Conservation (phyloP, 2,113 vertebrate species). For the Prunella himalayana region DNA sequence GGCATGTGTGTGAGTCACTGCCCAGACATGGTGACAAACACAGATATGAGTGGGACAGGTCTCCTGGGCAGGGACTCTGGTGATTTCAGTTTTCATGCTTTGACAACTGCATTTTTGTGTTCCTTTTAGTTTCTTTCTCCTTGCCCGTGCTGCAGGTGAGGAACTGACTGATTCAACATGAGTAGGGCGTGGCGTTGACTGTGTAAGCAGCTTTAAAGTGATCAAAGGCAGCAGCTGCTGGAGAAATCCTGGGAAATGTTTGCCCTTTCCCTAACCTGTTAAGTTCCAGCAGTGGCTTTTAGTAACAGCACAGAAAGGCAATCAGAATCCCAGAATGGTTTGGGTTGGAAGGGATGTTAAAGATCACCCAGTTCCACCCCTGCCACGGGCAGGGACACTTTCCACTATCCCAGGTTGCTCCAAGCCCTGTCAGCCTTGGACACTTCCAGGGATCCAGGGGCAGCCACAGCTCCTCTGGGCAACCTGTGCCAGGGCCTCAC, state of each 20-base stretch:
- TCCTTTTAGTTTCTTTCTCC: neutral
- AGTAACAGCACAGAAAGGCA: neutral
- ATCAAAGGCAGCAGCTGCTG: neutral
- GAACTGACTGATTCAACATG: neutral
- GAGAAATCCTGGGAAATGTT: neutral
- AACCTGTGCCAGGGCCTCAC: accelerated
- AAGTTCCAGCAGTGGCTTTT: neutral
- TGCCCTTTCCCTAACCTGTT: neutral
- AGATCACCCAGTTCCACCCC: accelerated
- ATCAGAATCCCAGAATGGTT: neutral
- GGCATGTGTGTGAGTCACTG: accelerated
- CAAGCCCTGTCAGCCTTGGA: accelerated
- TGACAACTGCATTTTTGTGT: neutral
- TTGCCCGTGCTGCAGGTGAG: neutral
- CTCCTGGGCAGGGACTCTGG: accelerated
- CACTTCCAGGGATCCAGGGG: neutral
- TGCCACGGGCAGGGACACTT: neutral
- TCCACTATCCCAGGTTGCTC: neutral
- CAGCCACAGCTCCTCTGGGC: neutral
- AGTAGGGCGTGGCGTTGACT: neutral
- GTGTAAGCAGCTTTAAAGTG: neutral
- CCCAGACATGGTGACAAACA: neutral
- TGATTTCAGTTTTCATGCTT: neutral
- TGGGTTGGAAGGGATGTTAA: neutral
- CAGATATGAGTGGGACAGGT: neutral